Base-by-base conservation (phyloP, 2,113 vertebrate genomes). In the Dolichotis patagonum region DNA sequence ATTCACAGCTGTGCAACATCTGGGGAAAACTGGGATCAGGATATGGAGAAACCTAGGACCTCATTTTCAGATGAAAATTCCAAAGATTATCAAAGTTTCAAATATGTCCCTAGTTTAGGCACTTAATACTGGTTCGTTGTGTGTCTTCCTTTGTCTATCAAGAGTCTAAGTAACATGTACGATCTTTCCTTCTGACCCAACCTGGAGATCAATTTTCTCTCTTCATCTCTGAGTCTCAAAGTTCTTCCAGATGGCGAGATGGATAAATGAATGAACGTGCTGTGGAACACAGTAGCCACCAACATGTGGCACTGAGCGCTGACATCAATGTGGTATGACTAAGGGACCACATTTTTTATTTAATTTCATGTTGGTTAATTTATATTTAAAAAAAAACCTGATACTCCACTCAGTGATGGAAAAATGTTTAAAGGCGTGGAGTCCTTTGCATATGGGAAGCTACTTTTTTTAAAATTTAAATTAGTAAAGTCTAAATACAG, bases 1-100 rank as follows among this genome's bases (percentile, higher is more conserved):
- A 86, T 46, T 54, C 85, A 89, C 96, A 98, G 95, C 97, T 97
- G 97, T 16, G 81, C 67, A 43, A 86, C 95, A 97, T 94, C 93
- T 96, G 96, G 62, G 20, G 10, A 1, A 85, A 88, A 52, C 24
- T 0, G 0, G 58, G 52, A 71, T 85, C 63, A 43, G 80, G 82
- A 49, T 58, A 58, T n/a, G 35, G 41, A 90, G 73, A 92, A 90
- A 63, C 78, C 4, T 8, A 78, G 63, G 69, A 54, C 22, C 43
- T 26, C 43, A n/a, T 69, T 84, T 94, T 63, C 35, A 82, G 46
- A 78, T 63, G 84, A 80, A 91, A 93, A 67, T 77, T 90, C 71
- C 60, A 92, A 65, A 71, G 83, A 1, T 54, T 67, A 75, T 71
- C 81, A 84, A 91, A 96, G 63, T 63, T 41, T 92, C 56, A 65